phyloP scores from a whole-genome alignment of 2,888 invertebrate genomes.

The Drosophila mulleri region DNA sequence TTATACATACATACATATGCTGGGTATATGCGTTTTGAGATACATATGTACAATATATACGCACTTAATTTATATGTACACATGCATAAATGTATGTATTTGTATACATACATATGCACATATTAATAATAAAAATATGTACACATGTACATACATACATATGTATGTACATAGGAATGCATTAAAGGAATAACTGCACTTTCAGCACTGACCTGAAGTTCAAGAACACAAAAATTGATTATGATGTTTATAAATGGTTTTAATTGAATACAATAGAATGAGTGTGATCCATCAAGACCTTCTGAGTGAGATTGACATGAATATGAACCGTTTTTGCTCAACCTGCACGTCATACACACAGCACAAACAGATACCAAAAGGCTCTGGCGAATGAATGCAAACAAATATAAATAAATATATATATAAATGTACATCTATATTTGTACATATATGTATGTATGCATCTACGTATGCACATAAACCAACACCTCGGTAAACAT shows the following conservation, averaged over 20 bases:
- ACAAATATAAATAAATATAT: neutral
- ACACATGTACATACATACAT: neutral
- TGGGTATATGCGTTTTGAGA: no score
- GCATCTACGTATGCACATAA: neutral
- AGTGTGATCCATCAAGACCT: slow-evolving; percentile 57
- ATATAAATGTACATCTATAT: neutral
- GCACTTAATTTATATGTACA: no score
- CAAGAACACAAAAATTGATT: slow-evolving; percentile 76
- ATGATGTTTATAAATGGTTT: slow-evolving; percentile 73
- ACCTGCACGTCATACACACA: neutral
- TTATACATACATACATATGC: no score
- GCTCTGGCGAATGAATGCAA: slow-evolving; percentile 2
- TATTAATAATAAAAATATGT: neutral
- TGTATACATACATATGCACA: no score
- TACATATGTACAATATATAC: no score
- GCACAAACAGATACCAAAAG: neutral
- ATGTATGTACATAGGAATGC: slow-evolving; percentile 4
- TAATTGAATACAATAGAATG: slow-evolving; percentile 77
- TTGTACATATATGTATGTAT: neutral
- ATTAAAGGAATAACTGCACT: slow-evolving; percentile 57
- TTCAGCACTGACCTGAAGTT: slow-evolving; percentile 67
- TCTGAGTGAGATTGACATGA: slow-evolving; percentile 46
- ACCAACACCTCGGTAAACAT: slow-evolving; percentile 22
- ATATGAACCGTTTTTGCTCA: slow-evolving; percentile 44
- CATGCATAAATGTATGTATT: no score